Base-by-base conservation (phyloP, 2,113 vertebrate genomes). In the Scopus umbretta region DNA sequence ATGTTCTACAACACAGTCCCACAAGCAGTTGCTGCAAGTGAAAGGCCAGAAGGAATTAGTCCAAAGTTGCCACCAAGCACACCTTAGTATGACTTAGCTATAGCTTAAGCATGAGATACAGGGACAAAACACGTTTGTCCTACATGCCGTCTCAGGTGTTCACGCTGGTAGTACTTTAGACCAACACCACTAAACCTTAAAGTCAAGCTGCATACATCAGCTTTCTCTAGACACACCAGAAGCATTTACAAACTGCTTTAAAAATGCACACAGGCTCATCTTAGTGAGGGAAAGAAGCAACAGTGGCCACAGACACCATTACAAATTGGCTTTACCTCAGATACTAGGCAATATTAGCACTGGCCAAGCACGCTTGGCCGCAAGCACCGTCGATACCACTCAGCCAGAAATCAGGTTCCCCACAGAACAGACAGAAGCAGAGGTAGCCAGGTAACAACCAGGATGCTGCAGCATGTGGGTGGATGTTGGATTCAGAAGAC, bases 381-480 rank as follows among this genome's bases (percentile, higher is more conserved):
- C 38, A 85, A 70, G 18, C 55, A 6, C 30, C 16, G 25, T 11
- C 13, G 13, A 34, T 45, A 86, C 2, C 30, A 32, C 36, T 53
- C 53, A 58, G 34, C 19, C 72, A 90, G 74, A 82, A 93, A 68
- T 32, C 56, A 45, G 62, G 32, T 15, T 94, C 45, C n/a, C 25
- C 58, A 76, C 40, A 65, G 42, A 85, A 82, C 21, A 67, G 65
- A 56, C 43, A 50, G 55, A 86, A 91, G 75, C 45, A 70, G 91
- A 91, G 67, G 83, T 55, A 96, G 83, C 86, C 92, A 92, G 89
- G 95, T 92, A 97, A 86, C 91, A 96, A 45, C 63, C 38, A 73
- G 84, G 63, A 71, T 94, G 67, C 90, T 83, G 75, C 71, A 80
- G 81, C 30, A 3, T 12, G 91, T 91, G 66, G 93, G 96, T 71